Percentiles rank a stretch among this genome's conserved stretches.
phyloP scores from a whole-genome alignment of 2,797 vertebrate genomes.

The Phaenicophaeus curvirostris region DNA sequence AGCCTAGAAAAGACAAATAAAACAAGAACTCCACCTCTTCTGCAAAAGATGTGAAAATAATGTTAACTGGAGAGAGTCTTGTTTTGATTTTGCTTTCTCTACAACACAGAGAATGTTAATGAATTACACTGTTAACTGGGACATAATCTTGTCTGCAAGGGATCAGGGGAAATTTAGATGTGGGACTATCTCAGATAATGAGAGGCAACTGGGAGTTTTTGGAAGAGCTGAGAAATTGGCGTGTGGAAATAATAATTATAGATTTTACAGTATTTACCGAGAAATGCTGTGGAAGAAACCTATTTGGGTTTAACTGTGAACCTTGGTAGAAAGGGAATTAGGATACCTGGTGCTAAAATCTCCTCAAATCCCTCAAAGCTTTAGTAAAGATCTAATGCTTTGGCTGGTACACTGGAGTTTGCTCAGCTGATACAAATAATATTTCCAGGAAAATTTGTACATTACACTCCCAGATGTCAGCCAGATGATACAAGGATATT shows the following conservation, averaged over 20 bases:
- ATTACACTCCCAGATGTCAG: slow-evolving; percentile 39
- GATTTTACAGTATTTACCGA: slow-evolving; percentile 71
- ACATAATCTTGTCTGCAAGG: slow-evolving; percentile 63
- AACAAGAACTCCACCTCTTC: slow-evolving; percentile 37
- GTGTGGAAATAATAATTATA: slow-evolving; percentile 70
- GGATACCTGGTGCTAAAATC: slow-evolving; percentile 66
- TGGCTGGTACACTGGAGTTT: slow-evolving; percentile 2
- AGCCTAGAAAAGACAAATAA: slow-evolving; percentile 39
- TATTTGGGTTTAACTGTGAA: slow-evolving; percentile 43
- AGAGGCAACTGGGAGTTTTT: slow-evolving; percentile 66
- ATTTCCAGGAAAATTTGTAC: slow-evolving; percentile 45
- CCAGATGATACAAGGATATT: slow-evolving; percentile 33
- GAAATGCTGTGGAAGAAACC: not conserved
- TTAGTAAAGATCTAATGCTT: slow-evolving; percentile 42
- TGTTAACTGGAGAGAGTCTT: slow-evolving; percentile 47
- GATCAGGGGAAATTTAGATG: slow-evolving; percentile 73
- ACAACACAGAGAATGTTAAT: slow-evolving; percentile 65
- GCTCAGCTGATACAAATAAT: slow-evolving; percentile 40
- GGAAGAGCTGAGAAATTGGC: slow-evolving; percentile 45
- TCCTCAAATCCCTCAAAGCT: slow-evolving; percentile 42
- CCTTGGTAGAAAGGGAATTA: slow-evolving; percentile 50
- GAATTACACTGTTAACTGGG: slow-evolving; percentile 70
- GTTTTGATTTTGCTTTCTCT: slow-evolving; percentile 47
- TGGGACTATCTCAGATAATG: slow-evolving; percentile 63
- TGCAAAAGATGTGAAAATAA: slow-evolving; percentile 49